A percentile compares a stretch with the other conserved stretches of the same genome.
phyloP scores from a whole-genome alignment of 2,113 vertebrate species.

The Platycercus adscitus region DNA sequence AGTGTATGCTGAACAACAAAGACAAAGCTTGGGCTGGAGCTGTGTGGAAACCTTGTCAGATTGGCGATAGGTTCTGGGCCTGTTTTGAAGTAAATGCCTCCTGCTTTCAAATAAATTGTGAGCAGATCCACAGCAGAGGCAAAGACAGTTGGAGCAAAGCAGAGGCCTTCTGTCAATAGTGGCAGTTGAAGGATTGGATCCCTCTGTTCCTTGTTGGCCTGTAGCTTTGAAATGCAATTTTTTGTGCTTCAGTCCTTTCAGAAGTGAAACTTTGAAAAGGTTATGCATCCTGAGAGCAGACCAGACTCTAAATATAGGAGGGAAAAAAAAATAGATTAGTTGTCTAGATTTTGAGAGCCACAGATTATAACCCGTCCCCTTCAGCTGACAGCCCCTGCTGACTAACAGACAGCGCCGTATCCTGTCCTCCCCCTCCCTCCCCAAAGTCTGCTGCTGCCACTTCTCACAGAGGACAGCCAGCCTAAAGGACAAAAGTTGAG shows the following conservation, averaged over 20 bases:
- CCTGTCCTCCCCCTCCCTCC: neutral
- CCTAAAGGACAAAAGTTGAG: neutral
- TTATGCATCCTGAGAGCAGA: neutral
- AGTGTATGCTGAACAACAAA: neutral
- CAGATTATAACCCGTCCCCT: neutral
- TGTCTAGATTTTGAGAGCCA: neutral
- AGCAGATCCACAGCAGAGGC: neutral
- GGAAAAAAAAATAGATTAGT: neutral
- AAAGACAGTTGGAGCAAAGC: neutral
- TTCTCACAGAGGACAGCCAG: neutral
- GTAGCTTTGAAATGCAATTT: neutral
- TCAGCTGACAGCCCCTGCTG: conserved; percentile 6
- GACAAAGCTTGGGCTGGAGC: neutral
- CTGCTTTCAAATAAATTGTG: neutral
- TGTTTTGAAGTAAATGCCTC: neutral
- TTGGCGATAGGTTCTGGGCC: neutral
- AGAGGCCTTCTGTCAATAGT: neutral
- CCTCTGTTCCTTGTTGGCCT: neutral
- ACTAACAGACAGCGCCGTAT: neutral
- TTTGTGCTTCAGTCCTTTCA: neutral
- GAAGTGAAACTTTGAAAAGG: conserved; percentile 30
- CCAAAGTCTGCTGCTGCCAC: neutral
- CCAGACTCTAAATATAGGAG: conserved; percentile 16
- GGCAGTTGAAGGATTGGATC: neutral
- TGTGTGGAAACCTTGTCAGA: neutral